These are phyloP conservation scores for Piprites chloris DNA, from an alignment of 2,113 vertebrate species.

Conservation along the genomic window DNA sequence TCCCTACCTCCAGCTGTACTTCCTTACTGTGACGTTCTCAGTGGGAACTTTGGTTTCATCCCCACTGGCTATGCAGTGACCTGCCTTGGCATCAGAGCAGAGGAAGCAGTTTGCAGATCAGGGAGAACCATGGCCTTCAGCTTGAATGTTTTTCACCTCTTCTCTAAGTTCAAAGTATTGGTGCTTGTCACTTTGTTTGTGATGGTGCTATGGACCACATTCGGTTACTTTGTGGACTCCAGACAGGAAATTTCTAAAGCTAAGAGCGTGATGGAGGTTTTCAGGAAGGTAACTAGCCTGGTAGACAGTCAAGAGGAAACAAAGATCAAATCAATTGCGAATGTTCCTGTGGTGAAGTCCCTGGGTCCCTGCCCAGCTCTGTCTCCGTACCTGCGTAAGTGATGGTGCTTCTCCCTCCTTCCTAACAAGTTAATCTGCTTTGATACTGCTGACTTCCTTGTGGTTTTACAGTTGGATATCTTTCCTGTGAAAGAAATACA, in stretches of 20 bases:
- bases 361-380: constrained; percentile 3
- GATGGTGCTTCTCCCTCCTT: neutral
- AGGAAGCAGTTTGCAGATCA: neutral
- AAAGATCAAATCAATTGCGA: neutral
- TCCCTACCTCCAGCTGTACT: neutral
- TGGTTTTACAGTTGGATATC: rapidly evolving
- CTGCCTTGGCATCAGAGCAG: neutral
- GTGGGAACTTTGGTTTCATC: neutral
- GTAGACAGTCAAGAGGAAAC: neutral
- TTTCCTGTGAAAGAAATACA: neutral
- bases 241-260: constrained; percentile 44
- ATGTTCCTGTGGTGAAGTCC: neutral
- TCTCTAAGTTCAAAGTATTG: constrained; percentile 76
- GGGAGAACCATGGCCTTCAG: constrained; percentile 73
- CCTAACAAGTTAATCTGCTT: neutral
- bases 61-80: neutral
- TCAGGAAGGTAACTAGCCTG: constrained; percentile 30
- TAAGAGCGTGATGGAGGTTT: neutral
- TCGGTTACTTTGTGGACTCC: constrained; percentile 69
- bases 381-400: constrained; percentile 75
- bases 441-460: neutral
- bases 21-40: neutral
- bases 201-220: constrained; percentile 79
- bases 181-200: constrained; percentile 76
- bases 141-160: constrained; percentile 55